phyloP scores from a whole-genome alignment of 2,113 vertebrate genomes.

The Dromas ardeola region DNA sequence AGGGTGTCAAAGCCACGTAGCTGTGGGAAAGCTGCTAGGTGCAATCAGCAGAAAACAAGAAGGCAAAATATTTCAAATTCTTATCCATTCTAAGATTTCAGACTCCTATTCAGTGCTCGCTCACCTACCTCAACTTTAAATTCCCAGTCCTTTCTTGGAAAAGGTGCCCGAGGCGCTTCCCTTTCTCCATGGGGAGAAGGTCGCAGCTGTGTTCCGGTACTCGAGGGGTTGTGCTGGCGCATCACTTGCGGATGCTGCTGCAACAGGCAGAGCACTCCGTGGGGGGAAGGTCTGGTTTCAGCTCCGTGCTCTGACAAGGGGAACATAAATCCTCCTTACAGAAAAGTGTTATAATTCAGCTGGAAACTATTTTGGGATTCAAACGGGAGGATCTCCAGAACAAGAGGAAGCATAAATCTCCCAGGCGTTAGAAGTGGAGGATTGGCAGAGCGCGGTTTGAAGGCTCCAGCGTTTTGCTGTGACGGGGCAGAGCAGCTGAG shows the following conservation, averaged over 20 bases:
- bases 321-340: neutral
- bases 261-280: fast-evolving
- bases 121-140: neutral
- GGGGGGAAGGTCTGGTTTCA: neutral
- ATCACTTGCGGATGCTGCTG: neutral
- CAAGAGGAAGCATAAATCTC: neutral
- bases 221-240: neutral
- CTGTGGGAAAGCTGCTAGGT: neutral
- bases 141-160: neutral
- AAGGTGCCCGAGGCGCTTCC: neutral
- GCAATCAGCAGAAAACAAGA: neutral
- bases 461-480: neutral
- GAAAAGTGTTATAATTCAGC: neutral
- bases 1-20: fast-evolving
- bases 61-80: neutral
- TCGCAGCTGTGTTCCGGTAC: neutral
- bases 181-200: neutral
- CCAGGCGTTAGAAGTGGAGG: neutral
- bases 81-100: neutral
- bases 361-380: neutral
- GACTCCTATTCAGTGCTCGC: neutral
- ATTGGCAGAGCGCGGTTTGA: neutral
- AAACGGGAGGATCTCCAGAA: neutral
- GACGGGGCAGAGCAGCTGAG: fast-evolving
- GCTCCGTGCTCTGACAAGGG: neutral